Evolutionary conservation across 2,797 vertebrate genomes (phyloP), one percentile per base, ranked within the genome.

Genomic region (Melanotaenia maccullochi): DNA sequence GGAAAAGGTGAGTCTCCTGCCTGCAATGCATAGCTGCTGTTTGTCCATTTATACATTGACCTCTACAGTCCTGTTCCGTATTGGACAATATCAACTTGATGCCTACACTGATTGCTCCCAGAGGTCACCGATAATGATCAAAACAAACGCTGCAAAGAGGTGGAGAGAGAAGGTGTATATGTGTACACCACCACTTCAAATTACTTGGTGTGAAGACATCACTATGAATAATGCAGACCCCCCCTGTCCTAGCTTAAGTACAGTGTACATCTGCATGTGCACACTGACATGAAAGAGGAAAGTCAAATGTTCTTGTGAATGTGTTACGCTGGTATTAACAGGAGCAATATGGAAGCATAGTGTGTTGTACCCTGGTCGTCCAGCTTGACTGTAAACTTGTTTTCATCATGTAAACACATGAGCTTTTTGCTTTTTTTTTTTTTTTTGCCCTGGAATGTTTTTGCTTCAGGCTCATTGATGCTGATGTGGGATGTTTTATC

Each of bases 71-170:
- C 49, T 30, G 58, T 55, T 36, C 47, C 22, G 40, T 60, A 57
- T 52, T 55, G 67, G 54, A 49, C 71, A 60, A 59, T 63, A 65
- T 89, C 80, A 89, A 87, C 85, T 90, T 91, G 80, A 81, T 82
- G 70, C 70, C 60, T 71, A 62, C 40, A 28, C 71, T 56, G 71
- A 84, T 82, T 52, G 24, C 55, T 30, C 73, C 69, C 76, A 79
- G 82, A 88, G 92, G 89, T 92, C 86, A 86, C 38, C 51, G 80
- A 90, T 85, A 88, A 89, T 70, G 72, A 89, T 88, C 82, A 73
- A 65, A 83, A 82, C 78, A 71, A 74, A 87, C 81, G 76, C 69
- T 69, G 65, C 60, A 24, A 49, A 65, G 69, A 58, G 63, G 51
- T 57, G 65, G 59, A 54, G 68, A 66, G 71, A 81, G 76, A 65